Base-by-base conservation (phyloP, 2,113 vertebrate species). In the Pterocles gutturalis region DNA sequence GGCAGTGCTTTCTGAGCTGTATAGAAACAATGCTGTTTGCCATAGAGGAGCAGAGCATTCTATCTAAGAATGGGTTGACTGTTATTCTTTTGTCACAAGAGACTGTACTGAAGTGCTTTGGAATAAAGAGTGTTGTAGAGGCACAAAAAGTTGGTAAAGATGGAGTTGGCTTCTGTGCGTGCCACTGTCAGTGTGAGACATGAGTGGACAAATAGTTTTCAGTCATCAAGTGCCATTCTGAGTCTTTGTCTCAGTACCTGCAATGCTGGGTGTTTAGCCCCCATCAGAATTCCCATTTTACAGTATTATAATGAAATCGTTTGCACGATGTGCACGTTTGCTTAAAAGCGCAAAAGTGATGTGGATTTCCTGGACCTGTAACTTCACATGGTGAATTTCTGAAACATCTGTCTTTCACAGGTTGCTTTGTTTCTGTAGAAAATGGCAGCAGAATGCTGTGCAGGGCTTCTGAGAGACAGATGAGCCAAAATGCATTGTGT, bases 21-120 rank as follows among this genome's bases (percentile, higher is more conserved):
- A 6, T 25, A 64, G 83, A 85, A 90, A 45, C 3, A 7, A 22
- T 31, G 29, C 53, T 73, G 36, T 73, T 87, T 87, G 77, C 77
- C 29, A 4, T 13, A 69, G 54, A 45, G 77, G 55, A 79, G 48
- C 61, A n/a, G 67, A 93, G 38, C n/a, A 5, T 76, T 33, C 51
- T 53, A 8, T 36, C 75, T 62, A 64, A 48, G 64, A 28, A 26
- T 10, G 25, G 31, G 20, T 57, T 7, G 6, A 28, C 62, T 70
- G 28, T 38, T 55, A 1, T 13, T 48, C 34, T 82, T n/a, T 7
- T 45, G 41, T 15, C 87, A 53, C 69, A n/a, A 51, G 65, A 85
- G 83, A 71, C 72, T 90, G 64, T 69, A 28, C 64, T 15, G 33
- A 69, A 36, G 65, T 92, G 70, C 83, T 92, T 49, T 95, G 89